These are phyloP conservation scores for Pandion haliaetus DNA, from an alignment of 2,113 vertebrate genomes.

Conservation along the genomic window DNA sequence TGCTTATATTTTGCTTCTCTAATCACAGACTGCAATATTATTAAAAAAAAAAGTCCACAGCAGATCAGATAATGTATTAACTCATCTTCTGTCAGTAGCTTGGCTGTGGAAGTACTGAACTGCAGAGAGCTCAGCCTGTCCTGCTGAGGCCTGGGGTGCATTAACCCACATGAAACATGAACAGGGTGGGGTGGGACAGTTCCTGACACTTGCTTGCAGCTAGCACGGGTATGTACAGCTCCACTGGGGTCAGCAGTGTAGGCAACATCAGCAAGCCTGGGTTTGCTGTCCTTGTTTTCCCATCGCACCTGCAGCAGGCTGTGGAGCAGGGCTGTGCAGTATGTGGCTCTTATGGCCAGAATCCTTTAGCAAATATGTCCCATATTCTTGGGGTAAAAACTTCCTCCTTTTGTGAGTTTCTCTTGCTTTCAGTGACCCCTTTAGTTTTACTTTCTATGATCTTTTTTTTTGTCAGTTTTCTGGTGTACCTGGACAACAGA, in stretches of 20 bases:
- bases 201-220: background rate
- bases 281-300: background rate
- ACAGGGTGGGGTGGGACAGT: background rate
- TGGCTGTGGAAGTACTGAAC: background rate
- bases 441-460: background rate
- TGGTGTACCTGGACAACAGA: background rate
- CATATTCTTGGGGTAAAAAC: background rate
- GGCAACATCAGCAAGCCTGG: background rate
- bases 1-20: background rate
- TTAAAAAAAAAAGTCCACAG: too few relatives aligned
- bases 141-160: background rate
- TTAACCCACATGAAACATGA: background rate
- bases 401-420: background rate
- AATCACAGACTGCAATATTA: background rate
- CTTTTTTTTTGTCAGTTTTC: background rate
- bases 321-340: background rate
- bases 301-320: background rate
- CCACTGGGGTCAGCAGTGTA: background rate
- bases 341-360: fast-evolving
- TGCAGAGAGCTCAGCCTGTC: background rate
- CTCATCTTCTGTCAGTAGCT: background rate
- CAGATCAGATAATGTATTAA: background rate
- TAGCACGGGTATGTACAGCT: background rate
- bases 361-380: background rate
- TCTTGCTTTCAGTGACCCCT: background rate